phyloP scores from a whole-genome alignment of 2,113 vertebrate genomes.

The Platysteira castanea region DNA sequence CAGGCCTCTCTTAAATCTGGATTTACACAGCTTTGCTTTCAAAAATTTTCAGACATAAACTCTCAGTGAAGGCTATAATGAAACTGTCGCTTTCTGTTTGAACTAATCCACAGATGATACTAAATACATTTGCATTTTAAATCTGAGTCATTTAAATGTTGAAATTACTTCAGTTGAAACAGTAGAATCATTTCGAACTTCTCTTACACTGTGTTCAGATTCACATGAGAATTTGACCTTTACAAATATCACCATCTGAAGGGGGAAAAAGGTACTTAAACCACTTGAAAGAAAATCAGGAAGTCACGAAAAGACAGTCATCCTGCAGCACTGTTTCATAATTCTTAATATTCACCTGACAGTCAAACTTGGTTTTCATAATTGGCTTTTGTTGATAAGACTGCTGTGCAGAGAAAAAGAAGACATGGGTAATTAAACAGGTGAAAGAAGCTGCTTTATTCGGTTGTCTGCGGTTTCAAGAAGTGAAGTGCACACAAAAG shows the following conservation, averaged over 20 bases:
- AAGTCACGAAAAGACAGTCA: neutral
- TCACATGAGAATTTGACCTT: neutral
- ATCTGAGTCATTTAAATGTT: neutral
- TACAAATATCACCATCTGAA: neutral
- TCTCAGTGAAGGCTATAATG: neutral
- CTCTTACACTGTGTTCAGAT: neutral
- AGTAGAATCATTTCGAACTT: neutral
- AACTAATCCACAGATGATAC: neutral
- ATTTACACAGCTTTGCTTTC: neutral
- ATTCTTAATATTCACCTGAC: neutral
- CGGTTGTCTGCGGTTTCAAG: neutral
- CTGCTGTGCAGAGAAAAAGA: neutral
- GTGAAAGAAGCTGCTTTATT: slow-evolving; percentile 14
- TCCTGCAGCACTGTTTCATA: neutral
- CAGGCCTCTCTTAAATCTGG: neutral
- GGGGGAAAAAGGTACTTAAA: neutral
- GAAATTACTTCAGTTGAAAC: neutral
- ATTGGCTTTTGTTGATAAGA: slow-evolving; percentile 40
- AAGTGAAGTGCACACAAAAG: neutral
- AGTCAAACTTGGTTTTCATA: neutral
- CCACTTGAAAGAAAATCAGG: neutral
- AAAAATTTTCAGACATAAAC: neutral
- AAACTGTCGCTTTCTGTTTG: neutral
- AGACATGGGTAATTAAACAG: slow-evolving; percentile 47
- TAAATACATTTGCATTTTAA: neutral